Conservation (phyloP, 2,797 vertebrate species). For the Pelobates cultripes region DNA sequence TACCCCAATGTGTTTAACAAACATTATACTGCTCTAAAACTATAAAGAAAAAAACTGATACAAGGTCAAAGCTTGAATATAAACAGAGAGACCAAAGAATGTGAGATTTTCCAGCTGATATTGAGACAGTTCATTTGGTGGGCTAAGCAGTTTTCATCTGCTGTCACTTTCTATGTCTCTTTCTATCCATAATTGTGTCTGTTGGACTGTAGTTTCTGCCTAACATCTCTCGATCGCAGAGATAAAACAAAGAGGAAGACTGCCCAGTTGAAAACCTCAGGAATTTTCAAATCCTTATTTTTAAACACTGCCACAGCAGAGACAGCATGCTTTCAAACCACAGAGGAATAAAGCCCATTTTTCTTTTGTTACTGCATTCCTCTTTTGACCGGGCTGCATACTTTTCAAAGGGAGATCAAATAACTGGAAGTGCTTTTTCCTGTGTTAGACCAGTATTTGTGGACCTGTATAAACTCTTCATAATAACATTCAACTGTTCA, state of each 20-base stretch:
- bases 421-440: slow-evolving; percentile 43
- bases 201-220: neutral
- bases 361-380: slow-evolving; percentile 38
- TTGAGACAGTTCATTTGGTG: neutral
- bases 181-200: slow-evolving; percentile 1
- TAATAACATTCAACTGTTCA: slow-evolving; percentile 17
- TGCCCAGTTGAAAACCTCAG: slow-evolving; percentile 20
- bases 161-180: slow-evolving; percentile 6
- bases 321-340: slow-evolving; percentile 34
- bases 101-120: too few relatives aligned
- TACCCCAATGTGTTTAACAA: too few relatives aligned
- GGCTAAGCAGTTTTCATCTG: slow-evolving; percentile 19
- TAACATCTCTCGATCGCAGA: slow-evolving; percentile 13
- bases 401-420: slow-evolving; percentile 45
- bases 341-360: slow-evolving; percentile 26
- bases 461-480: slow-evolving; percentile 21
- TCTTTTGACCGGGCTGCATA: slow-evolving; percentile 26
- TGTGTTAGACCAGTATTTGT: slow-evolving; percentile 40
- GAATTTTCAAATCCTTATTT: slow-evolving; percentile 43
- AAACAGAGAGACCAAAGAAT: too few relatives aligned
- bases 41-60: too few relatives aligned
- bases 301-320: slow-evolving; percentile 25
- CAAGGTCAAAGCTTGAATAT: too few relatives aligned
- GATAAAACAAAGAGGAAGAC: slow-evolving; percentile 4
- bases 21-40: too few relatives aligned